Evolutionary conservation across 2,797 vertebrate genomes (phyloP).

Genomic region (Harpagifer antarcticus): DNA sequence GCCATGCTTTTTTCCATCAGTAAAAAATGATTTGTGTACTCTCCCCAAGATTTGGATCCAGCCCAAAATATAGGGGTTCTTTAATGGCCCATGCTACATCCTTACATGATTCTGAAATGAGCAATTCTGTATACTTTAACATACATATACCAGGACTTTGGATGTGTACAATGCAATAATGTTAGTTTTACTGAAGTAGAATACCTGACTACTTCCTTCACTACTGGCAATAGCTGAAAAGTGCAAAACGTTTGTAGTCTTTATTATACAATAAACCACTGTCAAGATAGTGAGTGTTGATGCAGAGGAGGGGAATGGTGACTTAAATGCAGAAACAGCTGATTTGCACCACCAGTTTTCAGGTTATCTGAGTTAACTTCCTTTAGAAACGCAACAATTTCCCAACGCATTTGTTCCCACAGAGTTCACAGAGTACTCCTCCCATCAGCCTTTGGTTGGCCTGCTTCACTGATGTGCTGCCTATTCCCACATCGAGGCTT

Average conservation of each 20-base stretch:
- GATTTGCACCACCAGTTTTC: slow-evolving; percentile 34
- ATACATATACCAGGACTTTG: no score
- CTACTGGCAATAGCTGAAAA: neutral
- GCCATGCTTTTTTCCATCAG: no score
- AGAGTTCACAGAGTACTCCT: slow-evolving; percentile 3
- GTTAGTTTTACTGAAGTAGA: neutral
- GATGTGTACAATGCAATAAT: neutral
- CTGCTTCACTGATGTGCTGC: neutral
- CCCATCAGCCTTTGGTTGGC: slow-evolving; percentile 26
- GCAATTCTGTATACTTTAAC: no score
- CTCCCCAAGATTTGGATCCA: no score
- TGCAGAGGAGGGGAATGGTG: slow-evolving; percentile 19
- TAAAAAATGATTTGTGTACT: no score
- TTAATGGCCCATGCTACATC: no score
- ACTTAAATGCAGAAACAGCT: slow-evolving; percentile 44
- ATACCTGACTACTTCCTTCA: neutral
- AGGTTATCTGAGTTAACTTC: slow-evolving; percentile 38
- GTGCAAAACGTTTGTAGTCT: no score
- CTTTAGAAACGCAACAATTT: slow-evolving; percentile 2
- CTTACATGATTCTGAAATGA: no score
- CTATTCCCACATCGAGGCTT: slow-evolving; percentile 23
- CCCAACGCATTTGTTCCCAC: slow-evolving; percentile 28
- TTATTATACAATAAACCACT: no score
- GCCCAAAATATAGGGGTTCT: no score
- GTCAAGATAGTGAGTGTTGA: neutral